These are phyloP conservation scores for Leptura quadrifasciata DNA, from an alignment of 2,888 invertebrate species.

Conservation along the genomic window DNA sequence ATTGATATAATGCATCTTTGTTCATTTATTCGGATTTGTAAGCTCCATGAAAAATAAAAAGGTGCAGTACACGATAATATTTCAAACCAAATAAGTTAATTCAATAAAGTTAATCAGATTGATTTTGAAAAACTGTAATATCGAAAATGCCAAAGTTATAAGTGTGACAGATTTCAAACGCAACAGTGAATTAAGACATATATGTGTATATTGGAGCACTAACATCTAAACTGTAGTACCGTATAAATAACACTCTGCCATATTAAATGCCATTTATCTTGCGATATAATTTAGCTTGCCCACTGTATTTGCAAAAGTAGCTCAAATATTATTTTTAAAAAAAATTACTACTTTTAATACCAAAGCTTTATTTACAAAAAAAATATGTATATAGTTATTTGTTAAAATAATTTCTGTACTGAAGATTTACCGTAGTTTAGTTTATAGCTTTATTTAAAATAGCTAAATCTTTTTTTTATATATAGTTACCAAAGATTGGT, in stretches of 20 bases:
- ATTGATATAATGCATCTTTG: no score
- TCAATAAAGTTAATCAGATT: no score
- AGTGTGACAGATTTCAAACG: no score
- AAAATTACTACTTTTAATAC: constrained; percentile 26
- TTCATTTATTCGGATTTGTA: no score
- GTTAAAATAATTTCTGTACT: constrained; percentile 29
- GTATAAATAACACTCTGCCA: neutral
- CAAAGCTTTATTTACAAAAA: constrained; percentile 39
- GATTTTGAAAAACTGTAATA: no score
- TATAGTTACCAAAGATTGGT: constrained; percentile 42
- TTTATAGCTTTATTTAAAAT: constrained; percentile 38
- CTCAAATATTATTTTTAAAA: neutral
- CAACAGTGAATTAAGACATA: no score
- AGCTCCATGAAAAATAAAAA: no score
- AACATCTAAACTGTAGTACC: neutral
- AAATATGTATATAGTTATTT: constrained; percentile 10
- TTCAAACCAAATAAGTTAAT: no score
- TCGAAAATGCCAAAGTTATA: no score
- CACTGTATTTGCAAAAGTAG: neutral
- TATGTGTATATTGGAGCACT: no score
- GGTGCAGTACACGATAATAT: no score
- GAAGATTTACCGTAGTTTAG: constrained; percentile 28
- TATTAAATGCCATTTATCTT: constrained; percentile 29
- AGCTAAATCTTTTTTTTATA: constrained; percentile 17
- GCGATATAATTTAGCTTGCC: constrained; percentile 37